These are phyloP conservation scores for Dinoponera quadriceps DNA, from an alignment of 1,140 invertebrate genomes.

Conservation along the genomic window DNA sequence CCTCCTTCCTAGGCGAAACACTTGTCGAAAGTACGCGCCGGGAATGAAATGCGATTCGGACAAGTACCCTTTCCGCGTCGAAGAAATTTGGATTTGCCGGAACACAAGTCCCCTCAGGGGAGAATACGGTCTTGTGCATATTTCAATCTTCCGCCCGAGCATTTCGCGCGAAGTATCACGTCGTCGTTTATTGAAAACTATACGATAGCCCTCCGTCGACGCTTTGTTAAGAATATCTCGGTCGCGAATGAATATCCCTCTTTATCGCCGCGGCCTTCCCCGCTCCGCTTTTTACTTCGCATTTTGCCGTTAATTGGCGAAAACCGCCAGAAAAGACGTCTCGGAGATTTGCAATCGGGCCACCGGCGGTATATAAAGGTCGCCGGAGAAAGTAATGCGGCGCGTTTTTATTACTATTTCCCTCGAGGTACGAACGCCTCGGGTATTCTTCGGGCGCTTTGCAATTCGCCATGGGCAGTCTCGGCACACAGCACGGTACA, in stretches of 20 bases:
- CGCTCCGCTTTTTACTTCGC: background rate
- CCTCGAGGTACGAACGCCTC: slow-evolving; percentile 30
- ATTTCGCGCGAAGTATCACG: too few species aligned
- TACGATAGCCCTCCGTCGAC: too few species aligned
- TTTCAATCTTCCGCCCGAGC: too few species aligned
- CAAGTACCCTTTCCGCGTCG: background rate
- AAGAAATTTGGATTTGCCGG: background rate
- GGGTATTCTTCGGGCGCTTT: slow-evolving; percentile 47
- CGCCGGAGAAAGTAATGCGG: slow-evolving; percentile 62
- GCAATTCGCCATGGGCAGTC: slow-evolving; percentile 52
- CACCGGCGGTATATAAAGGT: slow-evolving; percentile 29
- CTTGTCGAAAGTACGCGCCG: slow-evolving; percentile 31
- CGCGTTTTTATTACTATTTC: slow-evolving; percentile 63
- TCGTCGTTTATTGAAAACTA: too few species aligned
- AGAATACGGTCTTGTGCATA: background rate
- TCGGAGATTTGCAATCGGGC: slow-evolving; percentile 17
- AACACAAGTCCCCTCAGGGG: too few species aligned
- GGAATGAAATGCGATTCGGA: background rate
- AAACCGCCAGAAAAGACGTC: slow-evolving; percentile 41
- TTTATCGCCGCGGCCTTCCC: background rate
- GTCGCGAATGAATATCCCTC: too few species aligned
- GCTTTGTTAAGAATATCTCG: too few species aligned
- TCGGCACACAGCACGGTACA: background rate
- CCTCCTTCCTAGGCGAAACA: slow-evolving; percentile 21
- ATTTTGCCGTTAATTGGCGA: background rate